These are phyloP conservation scores for Tragelaphus oryx DNA, from an alignment of 2,797 vertebrate species.

Conservation along the genomic window DNA sequence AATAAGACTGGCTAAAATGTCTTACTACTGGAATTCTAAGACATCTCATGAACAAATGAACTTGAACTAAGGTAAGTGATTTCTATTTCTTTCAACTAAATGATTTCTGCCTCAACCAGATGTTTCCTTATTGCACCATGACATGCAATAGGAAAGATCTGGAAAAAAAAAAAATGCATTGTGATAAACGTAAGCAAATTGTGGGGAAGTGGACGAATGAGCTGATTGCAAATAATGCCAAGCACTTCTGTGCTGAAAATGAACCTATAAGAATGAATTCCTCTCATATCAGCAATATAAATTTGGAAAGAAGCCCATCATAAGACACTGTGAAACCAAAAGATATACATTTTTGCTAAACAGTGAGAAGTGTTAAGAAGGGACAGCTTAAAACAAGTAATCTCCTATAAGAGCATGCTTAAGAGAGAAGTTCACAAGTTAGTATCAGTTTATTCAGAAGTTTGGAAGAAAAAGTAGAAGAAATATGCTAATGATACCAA, in stretches of 20 bases:
- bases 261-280: background rate
- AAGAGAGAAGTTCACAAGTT: background rate
- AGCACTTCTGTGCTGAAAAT: background rate
- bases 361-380: background rate
- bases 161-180: background rate
- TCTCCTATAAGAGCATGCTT: background rate
- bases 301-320: background rate
- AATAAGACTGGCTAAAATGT: background rate
- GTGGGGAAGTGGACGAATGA: fast-evolving
- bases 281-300: background rate
- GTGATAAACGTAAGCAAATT: background rate
- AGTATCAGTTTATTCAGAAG: background rate
- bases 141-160: background rate
- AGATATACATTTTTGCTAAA: background rate
- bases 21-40: background rate
- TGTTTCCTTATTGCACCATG: background rate
- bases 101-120: background rate
- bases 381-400: background rate
- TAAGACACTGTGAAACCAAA: background rate
- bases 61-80: background rate
- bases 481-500: background rate
- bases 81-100: constrained; percentile 18
- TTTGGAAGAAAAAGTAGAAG: background rate
- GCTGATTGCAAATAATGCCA: background rate
- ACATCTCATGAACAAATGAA: background rate